Conservation (phyloP, 2,113 vertebrate species). For the Ibidorhyncha struthersii region DNA sequence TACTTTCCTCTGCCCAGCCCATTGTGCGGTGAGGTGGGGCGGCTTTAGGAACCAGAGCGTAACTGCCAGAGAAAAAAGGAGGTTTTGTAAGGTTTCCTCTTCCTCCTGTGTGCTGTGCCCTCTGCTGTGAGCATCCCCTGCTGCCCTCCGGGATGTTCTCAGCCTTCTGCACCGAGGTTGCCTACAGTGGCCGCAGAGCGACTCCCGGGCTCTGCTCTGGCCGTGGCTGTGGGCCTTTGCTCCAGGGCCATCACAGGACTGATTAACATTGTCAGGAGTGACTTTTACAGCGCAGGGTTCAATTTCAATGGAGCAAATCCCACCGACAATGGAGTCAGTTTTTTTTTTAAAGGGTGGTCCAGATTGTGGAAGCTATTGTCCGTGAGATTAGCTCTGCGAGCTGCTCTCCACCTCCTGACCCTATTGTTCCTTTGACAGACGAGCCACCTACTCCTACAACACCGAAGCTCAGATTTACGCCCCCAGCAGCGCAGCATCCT, state of each 20-base stretch:
- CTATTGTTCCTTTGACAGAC: slow-evolving; percentile 74
- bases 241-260: not conserved
- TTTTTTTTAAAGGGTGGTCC: rapidly evolving
- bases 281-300: not conserved
- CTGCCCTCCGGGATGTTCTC: not conserved
- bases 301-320: not conserved
- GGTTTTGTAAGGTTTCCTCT: not conserved
- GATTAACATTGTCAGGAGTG: not conserved
- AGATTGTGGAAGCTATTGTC: rapidly evolving
- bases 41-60: not conserved
- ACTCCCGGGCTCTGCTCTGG: not conserved
- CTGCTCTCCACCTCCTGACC: not conserved
- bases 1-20: not conserved
- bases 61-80: not conserved
- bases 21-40: not conserved
- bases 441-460: slow-evolving; percentile 91
- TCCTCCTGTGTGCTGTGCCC: not conserved
- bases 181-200: not conserved
- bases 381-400: rapidly evolving
- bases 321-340: rapidly evolving
- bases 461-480: slow-evolving; percentile 90
- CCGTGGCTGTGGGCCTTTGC: rapidly evolving
- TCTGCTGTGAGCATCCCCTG: not conserved
- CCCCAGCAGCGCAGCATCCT: slow-evolving; percentile 84
- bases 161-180: not conserved